phyloP scores from a whole-genome alignment of 2,888 invertebrate genomes.

The Copidosoma aretas region DNA sequence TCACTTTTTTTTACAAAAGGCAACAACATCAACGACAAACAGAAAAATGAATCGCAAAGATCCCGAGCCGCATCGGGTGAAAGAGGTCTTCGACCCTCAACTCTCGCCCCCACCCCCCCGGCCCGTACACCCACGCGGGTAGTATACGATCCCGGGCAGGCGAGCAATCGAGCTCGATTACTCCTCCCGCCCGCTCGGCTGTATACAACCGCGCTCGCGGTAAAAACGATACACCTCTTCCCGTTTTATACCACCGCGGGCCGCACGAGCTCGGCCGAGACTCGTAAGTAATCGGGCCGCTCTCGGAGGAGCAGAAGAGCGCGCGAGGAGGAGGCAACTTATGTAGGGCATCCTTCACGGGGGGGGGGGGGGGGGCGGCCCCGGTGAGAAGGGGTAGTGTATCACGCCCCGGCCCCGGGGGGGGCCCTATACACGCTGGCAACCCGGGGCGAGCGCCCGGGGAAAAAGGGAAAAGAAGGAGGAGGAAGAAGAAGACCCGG shows the following conservation, averaged over 20 bases:
- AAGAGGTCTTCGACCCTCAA: slow-evolving; percentile 48
- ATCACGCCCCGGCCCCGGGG: slow-evolving; percentile 27
- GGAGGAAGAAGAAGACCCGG: neutral
- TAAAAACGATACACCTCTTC: neutral
- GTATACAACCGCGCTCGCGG: neutral
- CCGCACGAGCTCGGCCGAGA: neutral
- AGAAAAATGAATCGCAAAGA: no score
- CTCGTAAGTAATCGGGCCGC: slow-evolving; percentile 33
- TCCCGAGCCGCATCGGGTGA: no score
- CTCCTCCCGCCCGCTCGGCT: no score
- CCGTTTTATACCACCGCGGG: neutral
- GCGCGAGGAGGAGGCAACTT: slow-evolving; percentile 19
- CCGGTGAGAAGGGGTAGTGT: neutral
- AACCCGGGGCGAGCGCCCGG: neutral
- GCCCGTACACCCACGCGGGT: neutral
- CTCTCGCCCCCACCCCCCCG: neutral
- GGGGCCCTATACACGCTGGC: slow-evolving; percentile 27
- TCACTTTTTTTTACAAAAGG: no score
- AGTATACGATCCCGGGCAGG: neutral
- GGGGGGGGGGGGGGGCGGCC: neutral
- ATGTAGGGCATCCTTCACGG: slow-evolving; percentile 33
- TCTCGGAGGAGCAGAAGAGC: slow-evolving; percentile 7
- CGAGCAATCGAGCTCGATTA: neutral
- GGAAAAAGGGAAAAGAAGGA: neutral
- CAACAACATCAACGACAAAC: no score